A percentile compares a stretch with the other conserved stretches of the same genome.
These are phyloP conservation scores for Megathymus violae DNA, from an alignment of 1,140 invertebrate species.

Conservation along the genomic window DNA sequence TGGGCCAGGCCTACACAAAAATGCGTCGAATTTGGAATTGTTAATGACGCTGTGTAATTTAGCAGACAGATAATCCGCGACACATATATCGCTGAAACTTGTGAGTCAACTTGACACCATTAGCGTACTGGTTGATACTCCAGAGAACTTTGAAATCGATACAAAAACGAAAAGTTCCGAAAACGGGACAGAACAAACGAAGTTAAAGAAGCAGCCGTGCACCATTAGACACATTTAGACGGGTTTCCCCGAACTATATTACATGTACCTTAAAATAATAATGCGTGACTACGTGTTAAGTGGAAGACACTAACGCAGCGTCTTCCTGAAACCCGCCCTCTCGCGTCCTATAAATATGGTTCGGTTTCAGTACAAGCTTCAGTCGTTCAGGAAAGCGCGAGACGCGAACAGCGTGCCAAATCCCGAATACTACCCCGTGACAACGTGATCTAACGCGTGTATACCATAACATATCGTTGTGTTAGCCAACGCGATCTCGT, in stretches of 20 bases:
- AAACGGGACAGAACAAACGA: conserved; percentile 15
- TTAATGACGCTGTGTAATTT: conserved; percentile 29
- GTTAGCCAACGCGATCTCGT: conserved; percentile 54
- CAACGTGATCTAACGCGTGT: conserved; percentile 64
- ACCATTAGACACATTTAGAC: conserved; percentile 51
- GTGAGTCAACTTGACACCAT: conserved; percentile 49
- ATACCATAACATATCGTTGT: conserved; percentile 35
- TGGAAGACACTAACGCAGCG: conserved; percentile 64
- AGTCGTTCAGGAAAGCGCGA: conserved; percentile 71
- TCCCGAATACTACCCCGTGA: conserved; percentile 47
- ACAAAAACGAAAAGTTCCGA: conserved; percentile 11
- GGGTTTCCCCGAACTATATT: conserved; percentile 76
- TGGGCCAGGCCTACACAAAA: conserved; percentile 28
- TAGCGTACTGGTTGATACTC: conserved; percentile 35
- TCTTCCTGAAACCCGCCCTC: conserved; percentile 74
- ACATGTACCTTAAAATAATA: conserved; percentile 61
- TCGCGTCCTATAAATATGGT: conserved; percentile 75
- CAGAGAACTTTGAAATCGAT: conserved; percentile 34
- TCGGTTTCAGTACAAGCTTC: conserved; percentile 61
- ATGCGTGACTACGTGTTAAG: conserved; percentile 69
- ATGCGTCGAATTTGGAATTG: conserved; percentile 25
- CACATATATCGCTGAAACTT: conserved; percentile 23
- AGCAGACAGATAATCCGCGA: conserved; percentile 14
- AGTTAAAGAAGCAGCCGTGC: conserved; percentile 14
- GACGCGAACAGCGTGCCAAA: conserved; percentile 65